Evolutionary conservation across 2,113 vertebrate species (phyloP).

Genomic region (Triplophysa rosa): DNA sequence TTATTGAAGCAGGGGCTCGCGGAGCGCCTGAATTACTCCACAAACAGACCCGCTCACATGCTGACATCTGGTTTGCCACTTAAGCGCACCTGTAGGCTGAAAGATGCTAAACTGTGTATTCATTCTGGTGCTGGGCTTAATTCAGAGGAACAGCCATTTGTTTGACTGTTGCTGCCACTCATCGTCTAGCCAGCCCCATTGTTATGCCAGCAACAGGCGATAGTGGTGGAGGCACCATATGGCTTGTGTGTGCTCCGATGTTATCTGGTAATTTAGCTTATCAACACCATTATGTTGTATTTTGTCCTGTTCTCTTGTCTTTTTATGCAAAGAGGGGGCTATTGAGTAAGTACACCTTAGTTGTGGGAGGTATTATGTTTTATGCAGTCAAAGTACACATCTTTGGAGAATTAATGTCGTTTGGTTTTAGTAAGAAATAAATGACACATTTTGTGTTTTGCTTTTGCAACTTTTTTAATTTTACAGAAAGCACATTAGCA

Average conservation of each 20-base stretch:
- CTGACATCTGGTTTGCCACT: slow-evolving; percentile 85
- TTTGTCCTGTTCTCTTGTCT: slow-evolving; percentile 57
- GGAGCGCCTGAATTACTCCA: slow-evolving; percentile 74
- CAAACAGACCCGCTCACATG: slow-evolving; percentile 76
- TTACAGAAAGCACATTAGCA: not conserved
- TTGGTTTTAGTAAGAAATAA: not conserved
- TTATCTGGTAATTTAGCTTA: slow-evolving; percentile 85
- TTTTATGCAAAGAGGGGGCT: slow-evolving; percentile 13
- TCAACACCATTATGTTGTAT: slow-evolving; percentile 85
- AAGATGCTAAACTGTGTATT: slow-evolving; percentile 81
- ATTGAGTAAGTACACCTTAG: not conserved
- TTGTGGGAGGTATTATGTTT: not conserved
- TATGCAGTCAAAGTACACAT: slow-evolving; percentile 13
- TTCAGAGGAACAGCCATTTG: slow-evolving; percentile 72
- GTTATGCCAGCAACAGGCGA: slow-evolving; percentile 93
- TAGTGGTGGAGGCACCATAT: slow-evolving; percentile 92
- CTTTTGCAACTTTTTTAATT: not conserved
- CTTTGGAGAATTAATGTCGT: not conserved
- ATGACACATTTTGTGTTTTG: not conserved
- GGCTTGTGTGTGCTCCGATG: slow-evolving; percentile 90
- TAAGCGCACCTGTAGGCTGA: slow-evolving; percentile 77
- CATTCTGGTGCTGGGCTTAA: slow-evolving; percentile 67
- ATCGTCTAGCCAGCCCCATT: slow-evolving; percentile 82
- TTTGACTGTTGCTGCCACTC: slow-evolving; percentile 77
- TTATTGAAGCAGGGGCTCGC: slow-evolving; percentile 68